These are phyloP conservation scores for Chauna torquata DNA, from an alignment of 2,113 vertebrate genomes.

Conservation along the genomic window DNA sequence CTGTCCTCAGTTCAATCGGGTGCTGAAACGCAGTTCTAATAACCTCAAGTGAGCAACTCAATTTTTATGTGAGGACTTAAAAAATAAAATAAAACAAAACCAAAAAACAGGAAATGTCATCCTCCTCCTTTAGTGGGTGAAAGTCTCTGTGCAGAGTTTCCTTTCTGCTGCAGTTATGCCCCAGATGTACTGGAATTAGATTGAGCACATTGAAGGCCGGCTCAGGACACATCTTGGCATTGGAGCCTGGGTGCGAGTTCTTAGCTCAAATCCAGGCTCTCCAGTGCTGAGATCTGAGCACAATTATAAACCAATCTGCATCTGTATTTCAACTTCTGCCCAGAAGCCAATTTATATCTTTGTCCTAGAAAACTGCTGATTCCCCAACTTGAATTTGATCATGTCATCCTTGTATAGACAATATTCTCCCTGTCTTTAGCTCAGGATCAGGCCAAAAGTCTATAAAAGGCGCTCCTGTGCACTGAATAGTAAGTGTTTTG, in stretches of 20 bases:
- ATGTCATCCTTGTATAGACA: slow-evolving; percentile 5
- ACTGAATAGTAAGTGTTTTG: slow-evolving; percentile 11
- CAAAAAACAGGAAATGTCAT: not conserved
- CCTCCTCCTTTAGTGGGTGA: not conserved
- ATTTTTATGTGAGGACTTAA: not conserved
- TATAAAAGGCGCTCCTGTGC: slow-evolving; percentile 45
- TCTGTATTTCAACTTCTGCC: not conserved
- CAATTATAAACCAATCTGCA: not conserved
- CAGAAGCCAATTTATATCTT: not conserved
- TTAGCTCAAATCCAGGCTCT: not conserved
- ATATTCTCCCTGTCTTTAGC: slow-evolving; percentile 36
- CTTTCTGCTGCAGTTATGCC: not conserved
- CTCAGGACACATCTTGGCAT: not conserved
- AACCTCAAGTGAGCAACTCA: not conserved
- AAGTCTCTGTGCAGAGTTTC: not conserved
- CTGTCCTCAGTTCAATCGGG: not conserved
- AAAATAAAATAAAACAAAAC: not conserved
- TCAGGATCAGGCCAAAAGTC: not conserved
- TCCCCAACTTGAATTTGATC: not conserved
- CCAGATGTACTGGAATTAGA: not conserved
- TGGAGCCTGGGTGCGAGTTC: not conserved
- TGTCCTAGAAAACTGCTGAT: slow-evolving; percentile 2
- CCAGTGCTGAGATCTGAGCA: not conserved
- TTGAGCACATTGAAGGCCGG: not conserved
- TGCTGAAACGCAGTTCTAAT: not conserved